Evolutionary conservation across 2,113 vertebrate species (phyloP), one percentile per base, ranked within the genome.

Genomic region (Scalopus aquaticus): DNA sequence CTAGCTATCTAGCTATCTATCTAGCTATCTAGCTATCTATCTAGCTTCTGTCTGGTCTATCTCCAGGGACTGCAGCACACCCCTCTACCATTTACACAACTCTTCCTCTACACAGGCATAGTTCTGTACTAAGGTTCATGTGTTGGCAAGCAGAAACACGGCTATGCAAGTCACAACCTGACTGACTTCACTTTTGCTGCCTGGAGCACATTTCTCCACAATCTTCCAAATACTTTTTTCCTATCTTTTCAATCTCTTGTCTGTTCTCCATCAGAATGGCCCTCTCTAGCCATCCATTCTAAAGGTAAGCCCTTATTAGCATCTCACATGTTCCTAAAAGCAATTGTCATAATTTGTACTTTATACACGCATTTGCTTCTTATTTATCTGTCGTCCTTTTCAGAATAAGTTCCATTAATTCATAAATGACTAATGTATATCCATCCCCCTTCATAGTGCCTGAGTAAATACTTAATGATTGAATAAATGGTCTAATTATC

Each of bases 401-500:
- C 72, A 60, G 35, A 81, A 16, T 65, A 89, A 94, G 13, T 15
- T 51, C 8, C 42, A 78, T 37, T 30, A 81, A 90, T 72, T 54
- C 69, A 4, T 0, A 92, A 85, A 82, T 77, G 44, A 26, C 19
- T 37, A 51, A 24, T 19, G 5, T 54, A 58, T 64, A 56, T 26
- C 69, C 46, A 82, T 8, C 4, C 65, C 11, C 10, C 28, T 1
- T 72, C 26, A 42, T 0, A n/a, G n/a, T 51, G n/a, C 16, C 60
- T 92, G 70, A 78, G 70, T 67, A 44, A 92, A 37, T 65, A 80
- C 62, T 89, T 84, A 12, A 69, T 84, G 39, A 90, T 32, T 39
- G 72, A 62, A 30, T 67, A 49, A 96, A 69, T 81, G 19, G 39
- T 74, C 56, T 67, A 58, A 89, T 62, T 77, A 56, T 15, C 74